These are phyloP conservation scores for Agapornis roseicollis DNA, from an alignment of 2,113 vertebrate genomes.

Conservation along the genomic window DNA sequence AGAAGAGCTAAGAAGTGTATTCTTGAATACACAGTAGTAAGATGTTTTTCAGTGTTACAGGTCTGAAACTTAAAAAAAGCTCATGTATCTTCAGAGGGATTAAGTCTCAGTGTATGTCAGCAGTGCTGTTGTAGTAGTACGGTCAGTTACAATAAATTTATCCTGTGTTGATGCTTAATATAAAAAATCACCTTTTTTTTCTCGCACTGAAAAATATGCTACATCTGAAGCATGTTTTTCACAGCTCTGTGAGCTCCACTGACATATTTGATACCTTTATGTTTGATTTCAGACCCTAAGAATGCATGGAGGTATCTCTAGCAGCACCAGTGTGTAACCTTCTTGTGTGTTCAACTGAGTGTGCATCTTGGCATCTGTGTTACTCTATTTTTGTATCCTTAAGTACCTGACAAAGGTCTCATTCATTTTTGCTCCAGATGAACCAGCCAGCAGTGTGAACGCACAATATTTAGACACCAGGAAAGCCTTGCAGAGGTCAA, in stretches of 20 bases:
- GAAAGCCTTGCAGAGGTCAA: not conserved
- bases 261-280: not conserved
- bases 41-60: conserved; percentile 37
- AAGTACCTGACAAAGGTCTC: not conserved
- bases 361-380: not conserved
- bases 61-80: conserved; percentile 55
- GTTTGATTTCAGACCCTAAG: not conserved
- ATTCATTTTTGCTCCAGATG: not conserved
- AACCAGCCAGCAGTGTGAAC: not conserved
- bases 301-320: not conserved
- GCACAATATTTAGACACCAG: not conserved
- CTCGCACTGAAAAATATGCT: not conserved
- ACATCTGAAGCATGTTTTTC: not conserved
- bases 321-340: not conserved
- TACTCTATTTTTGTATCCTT: not conserved
- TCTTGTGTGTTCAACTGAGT: not conserved
- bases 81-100: conserved; percentile 8
- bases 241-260: not conserved
- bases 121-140: not conserved
- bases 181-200: not conserved
- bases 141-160: not conserved
- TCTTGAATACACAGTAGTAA: not conserved
- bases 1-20: conserved; percentile 31
- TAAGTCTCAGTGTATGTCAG: not conserved
- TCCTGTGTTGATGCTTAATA: not conserved